Percentiles rank a stretch among this genome's conserved stretches.
Conservation (phyloP, 2,797 vertebrate genomes). For the Neosilurus mollespiculum region DNA sequence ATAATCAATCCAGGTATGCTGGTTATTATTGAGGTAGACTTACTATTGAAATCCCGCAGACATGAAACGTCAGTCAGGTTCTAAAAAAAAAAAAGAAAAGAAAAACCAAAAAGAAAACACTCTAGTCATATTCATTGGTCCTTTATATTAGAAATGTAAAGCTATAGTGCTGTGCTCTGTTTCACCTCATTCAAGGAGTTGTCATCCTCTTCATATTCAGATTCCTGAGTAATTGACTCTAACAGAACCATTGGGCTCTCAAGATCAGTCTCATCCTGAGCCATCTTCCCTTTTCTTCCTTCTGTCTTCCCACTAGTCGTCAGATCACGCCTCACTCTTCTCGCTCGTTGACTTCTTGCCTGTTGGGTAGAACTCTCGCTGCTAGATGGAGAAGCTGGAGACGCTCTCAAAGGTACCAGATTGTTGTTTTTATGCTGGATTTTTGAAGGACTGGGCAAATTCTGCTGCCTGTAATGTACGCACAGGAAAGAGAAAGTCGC, state of each 20-base stretch:
- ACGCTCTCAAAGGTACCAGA: neutral
- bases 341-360: constrained; percentile 23
- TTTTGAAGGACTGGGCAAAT: constrained; percentile 17
- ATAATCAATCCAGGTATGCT: neutral
- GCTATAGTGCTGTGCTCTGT: neutral
- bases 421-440: neutral
- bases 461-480: constrained; percentile 27
- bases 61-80: constrained; percentile 25
- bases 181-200: constrained; percentile 27
- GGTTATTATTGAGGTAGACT: constrained; percentile 2
- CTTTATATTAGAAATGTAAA: constrained; percentile 6
- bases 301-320: neutral
- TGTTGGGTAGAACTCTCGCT: neutral
- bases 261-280: constrained; percentile 7
- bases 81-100: neutral
- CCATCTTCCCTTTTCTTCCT: neutral
- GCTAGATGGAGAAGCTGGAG: neutral
- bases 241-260: constrained; percentile 15
- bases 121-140: neutral
- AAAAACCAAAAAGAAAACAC: neutral
- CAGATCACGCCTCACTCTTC: constrained; percentile 21
- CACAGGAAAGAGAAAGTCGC: neutral
- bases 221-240: constrained; percentile 11
- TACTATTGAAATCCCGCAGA: constrained; percentile 34
- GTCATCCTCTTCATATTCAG: constrained; percentile 10